Percentiles rank a stretch among this genome's conserved stretches.
phyloP scores from a whole-genome alignment of 2,797 vertebrate species.

The Coregonus suidteri region DNA sequence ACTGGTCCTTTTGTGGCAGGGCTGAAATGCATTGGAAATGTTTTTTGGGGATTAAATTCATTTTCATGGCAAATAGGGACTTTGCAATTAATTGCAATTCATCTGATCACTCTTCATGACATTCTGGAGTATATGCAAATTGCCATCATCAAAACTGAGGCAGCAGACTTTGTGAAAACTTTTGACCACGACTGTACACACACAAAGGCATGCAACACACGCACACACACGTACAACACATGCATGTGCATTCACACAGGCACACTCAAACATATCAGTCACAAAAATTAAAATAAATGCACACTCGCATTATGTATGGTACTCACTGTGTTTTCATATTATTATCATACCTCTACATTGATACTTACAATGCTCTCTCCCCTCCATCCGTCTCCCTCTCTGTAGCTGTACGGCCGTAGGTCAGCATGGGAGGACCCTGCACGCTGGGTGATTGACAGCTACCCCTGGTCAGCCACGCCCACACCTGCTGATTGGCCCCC shows the following conservation, averaged over 20 bases:
- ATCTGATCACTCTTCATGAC: no score
- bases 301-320: neutral
- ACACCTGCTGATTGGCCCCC: slow-evolving; percentile 92
- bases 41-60: no score
- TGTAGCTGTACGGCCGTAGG: slow-evolving; percentile 90
- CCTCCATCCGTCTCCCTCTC: slow-evolving; percentile 2
- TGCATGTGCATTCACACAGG: neutral
- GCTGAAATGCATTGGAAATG: no score
- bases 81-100: no score
- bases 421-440: slow-evolving; percentile 95
- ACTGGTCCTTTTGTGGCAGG: no score
- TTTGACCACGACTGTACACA: neutral
- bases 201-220: slow-evolving; percentile 5
- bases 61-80: no score
- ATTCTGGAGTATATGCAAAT: no score
- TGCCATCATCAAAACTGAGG: no score
- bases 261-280: neutral
- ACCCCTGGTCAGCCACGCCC: slow-evolving; percentile 87
- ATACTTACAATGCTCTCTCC: slow-evolving; percentile 10
- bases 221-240: neutral
- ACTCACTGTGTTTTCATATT: neutral
- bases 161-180: no score
- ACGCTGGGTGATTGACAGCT: slow-evolving; percentile 94
- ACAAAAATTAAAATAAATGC: neutral
- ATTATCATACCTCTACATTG: neutral